Evolutionary conservation across 2,797 vertebrate species (phyloP), one percentile per base, ranked within the genome.

Genomic region (Anableps anableps): DNA sequence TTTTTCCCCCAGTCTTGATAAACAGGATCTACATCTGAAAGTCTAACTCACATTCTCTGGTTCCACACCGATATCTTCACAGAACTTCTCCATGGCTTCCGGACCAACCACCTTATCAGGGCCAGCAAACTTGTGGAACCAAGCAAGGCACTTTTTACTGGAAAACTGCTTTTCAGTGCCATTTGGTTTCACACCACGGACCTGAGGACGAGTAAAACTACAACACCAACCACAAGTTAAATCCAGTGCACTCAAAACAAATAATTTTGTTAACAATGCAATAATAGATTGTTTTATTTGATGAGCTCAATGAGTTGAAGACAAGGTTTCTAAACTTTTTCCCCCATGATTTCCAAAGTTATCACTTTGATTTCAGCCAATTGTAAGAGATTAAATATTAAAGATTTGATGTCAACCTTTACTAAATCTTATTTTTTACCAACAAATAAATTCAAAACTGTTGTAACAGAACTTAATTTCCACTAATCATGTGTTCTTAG

Each of bases 41-140:
- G 62, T 7, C 23, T 11, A 50, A 64, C 97, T 96, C 95, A 99
- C 98, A 78, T 99, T 99, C 96, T 99, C 98, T 76, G 98, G 98
- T 92, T 99, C 98, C 64, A 99, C 98, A 58, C 97, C 97, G 70
- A 99, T 98, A 90, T 99, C 98, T 95, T 98, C 96, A 95, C 98
- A 99, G 92, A 99, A 99, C 89, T 97, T 98, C 94, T 99, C 98
- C 98, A 99, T 99, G 84, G 97, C 98, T 89, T 99, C 98, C 17
- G 98, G 98, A 72, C 97, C 97, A 50, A 99, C 96, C 86, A 98
- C 90, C 64, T 98, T 97, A 90, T 98, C 97, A 0, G 84, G 47
- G 7, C 97, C 97, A 91, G 98, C 96, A 90, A 98, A 99, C 91
- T 97, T 97, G 80, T 97, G 97, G 96, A 99, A 99, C 98, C 98